Conservation (phyloP, 2,113 vertebrate species). For the Oxyura jamaicensis region DNA sequence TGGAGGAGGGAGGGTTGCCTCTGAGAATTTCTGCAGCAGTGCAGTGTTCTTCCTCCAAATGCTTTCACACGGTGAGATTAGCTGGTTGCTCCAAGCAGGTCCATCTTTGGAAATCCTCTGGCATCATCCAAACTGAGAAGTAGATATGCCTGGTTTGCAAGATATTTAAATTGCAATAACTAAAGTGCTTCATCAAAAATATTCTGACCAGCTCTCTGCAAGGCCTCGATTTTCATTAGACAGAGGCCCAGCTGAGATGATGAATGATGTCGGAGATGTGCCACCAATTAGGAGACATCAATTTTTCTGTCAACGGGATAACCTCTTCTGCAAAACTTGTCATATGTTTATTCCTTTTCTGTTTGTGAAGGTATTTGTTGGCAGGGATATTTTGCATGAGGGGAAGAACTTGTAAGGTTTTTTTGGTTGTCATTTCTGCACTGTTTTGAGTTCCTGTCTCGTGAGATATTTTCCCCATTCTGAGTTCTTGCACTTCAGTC, state of each 20-base stretch:
- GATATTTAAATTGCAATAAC: not conserved
- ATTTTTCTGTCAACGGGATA: conserved; percentile 32
- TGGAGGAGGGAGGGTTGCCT: conserved; percentile 63
- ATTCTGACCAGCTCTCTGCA: not conserved
- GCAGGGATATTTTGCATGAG: conserved; percentile 3
- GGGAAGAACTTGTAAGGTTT: not conserved
- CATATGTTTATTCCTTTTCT: conserved; percentile 16
- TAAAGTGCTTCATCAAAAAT: not conserved
- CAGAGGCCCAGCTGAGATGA: not conserved
- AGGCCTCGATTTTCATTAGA: conserved; percentile 6
- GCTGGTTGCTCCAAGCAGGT: conserved; percentile 54
- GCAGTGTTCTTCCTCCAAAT: conserved; percentile 71
- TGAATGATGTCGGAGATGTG: conserved; percentile 3
- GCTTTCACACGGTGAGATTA: conserved; percentile 64
- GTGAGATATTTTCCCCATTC: not conserved
- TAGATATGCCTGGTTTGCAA: not conserved
- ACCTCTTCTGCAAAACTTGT: conserved; percentile 20
- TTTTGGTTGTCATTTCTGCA: not conserved
- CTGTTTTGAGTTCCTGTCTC: not conserved
- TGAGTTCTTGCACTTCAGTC: not conserved
- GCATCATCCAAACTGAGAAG: not conserved
- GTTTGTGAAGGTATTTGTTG: conserved; percentile 40
- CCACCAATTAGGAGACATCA: conserved; percentile 20
- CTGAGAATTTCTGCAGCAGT: conserved; percentile 71
- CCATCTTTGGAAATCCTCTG: conserved; percentile 47